Base-by-base conservation (phyloP, 2,113 vertebrate species). In the Struthidea cinerea region DNA sequence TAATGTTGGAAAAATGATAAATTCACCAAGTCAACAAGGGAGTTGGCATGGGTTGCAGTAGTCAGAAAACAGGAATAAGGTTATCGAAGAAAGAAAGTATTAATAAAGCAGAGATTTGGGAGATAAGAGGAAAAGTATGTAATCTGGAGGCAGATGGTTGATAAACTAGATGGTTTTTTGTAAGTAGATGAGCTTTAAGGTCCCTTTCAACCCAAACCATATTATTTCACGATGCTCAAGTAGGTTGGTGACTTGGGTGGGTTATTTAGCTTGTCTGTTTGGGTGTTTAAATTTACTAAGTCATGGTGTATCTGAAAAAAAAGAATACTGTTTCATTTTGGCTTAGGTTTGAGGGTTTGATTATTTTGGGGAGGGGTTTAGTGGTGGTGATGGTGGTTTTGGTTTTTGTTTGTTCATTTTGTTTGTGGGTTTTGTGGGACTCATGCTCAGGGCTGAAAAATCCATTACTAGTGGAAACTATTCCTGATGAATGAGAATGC, bases 301-400 rank as follows among this genome's bases (percentile, higher is more conserved):
- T 74, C 21, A 19, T 13, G 3, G 9, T 57, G 21, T 82, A 37
- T 71, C 7, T 6, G 27, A 11, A 33, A 65, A 50, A 47, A 46
- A 44, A 14, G 2, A 57, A 17, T 24, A 49, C 19, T 32, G 1
- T 26, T 87, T 84, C 26, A 56, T 17, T 82, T 69, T 46, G 22
- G 10, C n/a, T 81, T 89, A 42, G 20, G 9, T 44, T 69, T 77
- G 41, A 60, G 15, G 8, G 19, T 24, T 79, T 76, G 30, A 8
- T 19, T 47, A n/a, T 44, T 37, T 68, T 13, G 6, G 8, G 1
- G 1, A 14, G 24, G 4, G 4, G 4, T 3, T 30, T 32, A 3
- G 6, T 87, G 47, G 8, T 30, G 32, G 16, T 49, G 4, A 16
- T 57, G 10, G 11, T 78, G 17, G 35, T 22, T 84, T 64, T 57